Percentiles rank a stretch among this genome's conserved stretches.
Evolutionary conservation across 2,888 invertebrate genomes (phyloP).

Genomic region (Orchestes rusci): DNA sequence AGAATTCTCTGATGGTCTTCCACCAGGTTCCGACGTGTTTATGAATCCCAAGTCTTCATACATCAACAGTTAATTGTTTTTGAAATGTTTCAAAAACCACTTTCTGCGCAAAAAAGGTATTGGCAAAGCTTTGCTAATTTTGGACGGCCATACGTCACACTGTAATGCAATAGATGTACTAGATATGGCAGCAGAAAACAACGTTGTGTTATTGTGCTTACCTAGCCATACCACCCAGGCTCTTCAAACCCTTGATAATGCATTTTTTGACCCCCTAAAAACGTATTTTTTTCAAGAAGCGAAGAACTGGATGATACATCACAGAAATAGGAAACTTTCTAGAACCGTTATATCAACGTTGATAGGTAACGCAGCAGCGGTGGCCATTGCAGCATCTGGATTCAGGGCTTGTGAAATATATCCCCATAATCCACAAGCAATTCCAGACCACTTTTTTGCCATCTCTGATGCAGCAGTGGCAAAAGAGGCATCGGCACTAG

Average conservation of each 20-base stretch:
- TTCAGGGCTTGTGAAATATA: no score
- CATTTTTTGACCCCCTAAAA: conserved; percentile 33
- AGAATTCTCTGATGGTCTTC: conserved; percentile 23
- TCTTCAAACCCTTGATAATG: conserved; percentile 19
- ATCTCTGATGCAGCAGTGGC: no score
- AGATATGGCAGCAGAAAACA: conserved; percentile 25
- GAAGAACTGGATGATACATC: conserved; percentile 6
- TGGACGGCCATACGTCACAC: conserved; percentile 34
- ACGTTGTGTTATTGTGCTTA: conserved; percentile 28
- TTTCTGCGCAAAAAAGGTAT: conserved; percentile 32
- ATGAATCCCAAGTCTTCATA: conserved; percentile 27
- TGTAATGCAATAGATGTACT: conserved; percentile 18
- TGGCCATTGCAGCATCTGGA: no score
- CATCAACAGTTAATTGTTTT: conserved; percentile 24
- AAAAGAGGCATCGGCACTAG: no score
- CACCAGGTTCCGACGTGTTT: conserved; percentile 23
- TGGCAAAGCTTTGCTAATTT: conserved; percentile 30
- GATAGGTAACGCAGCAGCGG: no score
- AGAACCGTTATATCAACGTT: no score
- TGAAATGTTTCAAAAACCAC: conserved; percentile 14
- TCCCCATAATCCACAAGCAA: no score
- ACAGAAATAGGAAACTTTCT: no score
- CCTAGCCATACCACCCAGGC: conserved; percentile 26
- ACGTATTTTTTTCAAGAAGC: conserved; percentile 21
- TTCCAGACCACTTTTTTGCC: no score